Evolutionary conservation across 2,888 invertebrate species (phyloP).

Genomic region (Beris morrisii): DNA sequence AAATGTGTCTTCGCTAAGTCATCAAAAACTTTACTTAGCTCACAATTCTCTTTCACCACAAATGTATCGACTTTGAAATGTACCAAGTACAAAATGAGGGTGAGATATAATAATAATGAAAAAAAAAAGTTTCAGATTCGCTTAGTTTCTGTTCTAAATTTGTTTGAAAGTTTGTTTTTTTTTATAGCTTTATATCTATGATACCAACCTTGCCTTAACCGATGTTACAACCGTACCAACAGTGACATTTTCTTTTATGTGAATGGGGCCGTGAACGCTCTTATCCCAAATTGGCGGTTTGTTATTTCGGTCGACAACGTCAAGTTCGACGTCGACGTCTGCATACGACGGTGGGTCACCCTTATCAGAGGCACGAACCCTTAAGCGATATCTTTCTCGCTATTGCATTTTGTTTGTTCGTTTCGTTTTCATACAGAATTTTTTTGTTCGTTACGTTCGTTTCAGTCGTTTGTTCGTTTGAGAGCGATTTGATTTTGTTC

Average conservation of each 20-base stretch:
- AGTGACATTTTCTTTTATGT: slow-evolving; percentile 98
- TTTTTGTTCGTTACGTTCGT: slow-evolving; percentile 31
- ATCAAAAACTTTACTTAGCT: neutral
- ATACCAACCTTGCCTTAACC: slow-evolving; percentile 97
- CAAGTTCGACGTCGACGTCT: slow-evolving; percentile 96
- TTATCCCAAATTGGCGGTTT: slow-evolving; percentile 97
- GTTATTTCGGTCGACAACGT: slow-evolving; percentile 98
- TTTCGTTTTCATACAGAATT: slow-evolving; percentile 20
- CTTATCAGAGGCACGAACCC: slow-evolving; percentile 95
- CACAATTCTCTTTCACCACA: neutral
- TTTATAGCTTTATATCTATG: slow-evolving; percentile 7
- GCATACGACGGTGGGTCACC: slow-evolving; percentile 90
- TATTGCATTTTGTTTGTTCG: slow-evolving; percentile 51
- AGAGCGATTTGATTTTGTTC: slow-evolving; percentile 31
- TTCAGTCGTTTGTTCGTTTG: slow-evolving; percentile 24
- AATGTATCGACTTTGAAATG: neutral
- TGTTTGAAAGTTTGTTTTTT: too few species aligned
- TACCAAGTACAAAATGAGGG: neutral
- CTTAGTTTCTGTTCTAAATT: slow-evolving; percentile 6
- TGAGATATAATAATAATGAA: neutral
- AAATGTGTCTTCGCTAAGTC: neutral
- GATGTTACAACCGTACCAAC: slow-evolving; percentile 98
- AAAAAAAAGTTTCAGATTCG: slow-evolving; percentile 15
- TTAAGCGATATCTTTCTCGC: slow-evolving; percentile 95
- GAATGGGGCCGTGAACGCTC: slow-evolving; percentile 94